These are phyloP conservation scores for Euthynnus affinis DNA, from an alignment of 2,797 vertebrate genomes.

Conservation along the genomic window DNA sequence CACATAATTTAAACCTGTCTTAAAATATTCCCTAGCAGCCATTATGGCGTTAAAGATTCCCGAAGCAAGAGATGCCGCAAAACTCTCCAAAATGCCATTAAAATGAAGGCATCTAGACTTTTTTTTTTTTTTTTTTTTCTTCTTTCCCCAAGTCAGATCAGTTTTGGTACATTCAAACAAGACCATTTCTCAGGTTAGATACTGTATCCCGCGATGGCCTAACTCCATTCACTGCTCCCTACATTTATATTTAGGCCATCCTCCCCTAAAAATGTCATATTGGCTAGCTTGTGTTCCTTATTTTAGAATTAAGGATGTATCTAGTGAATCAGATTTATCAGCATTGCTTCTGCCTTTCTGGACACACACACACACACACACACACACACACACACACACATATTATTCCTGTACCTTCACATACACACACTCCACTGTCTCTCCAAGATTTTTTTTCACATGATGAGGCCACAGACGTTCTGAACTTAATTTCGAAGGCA, in stretches of 20 bases:
- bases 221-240: conserved; percentile 12
- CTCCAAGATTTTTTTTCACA: conserved; percentile 64
- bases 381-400: conserved; percentile 55
- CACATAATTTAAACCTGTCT: conserved; percentile 79
- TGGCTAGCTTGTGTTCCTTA: conserved; percentile 77
- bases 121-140: conserved; percentile 5
- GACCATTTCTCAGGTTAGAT: conserved; percentile 46
- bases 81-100: conserved; percentile 62
- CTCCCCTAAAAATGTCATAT: conserved; percentile 68
- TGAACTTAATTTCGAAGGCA: conserved; percentile 79
- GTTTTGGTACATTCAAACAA: conserved; percentile 19
- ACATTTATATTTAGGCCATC: conserved; percentile 70
- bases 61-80: conserved; percentile 65
- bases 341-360: conserved; percentile 24
- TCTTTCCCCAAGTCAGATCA: conserved; percentile 18
- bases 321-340: conserved; percentile 71
- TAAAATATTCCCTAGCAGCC: conserved; percentile 76
- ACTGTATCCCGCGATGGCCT: background rate
- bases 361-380: conserved; percentile 40
- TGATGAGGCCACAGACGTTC: conserved; percentile 76
- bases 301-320: conserved; percentile 82
- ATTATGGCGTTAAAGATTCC: conserved; percentile 78
- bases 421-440: conserved; percentile 52
- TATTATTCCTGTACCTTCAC: conserved; percentile 32
- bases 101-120: conserved; percentile 49